phyloP scores from a whole-genome alignment of 2,797 vertebrate genomes.

The Pangasius larnaudii region DNA sequence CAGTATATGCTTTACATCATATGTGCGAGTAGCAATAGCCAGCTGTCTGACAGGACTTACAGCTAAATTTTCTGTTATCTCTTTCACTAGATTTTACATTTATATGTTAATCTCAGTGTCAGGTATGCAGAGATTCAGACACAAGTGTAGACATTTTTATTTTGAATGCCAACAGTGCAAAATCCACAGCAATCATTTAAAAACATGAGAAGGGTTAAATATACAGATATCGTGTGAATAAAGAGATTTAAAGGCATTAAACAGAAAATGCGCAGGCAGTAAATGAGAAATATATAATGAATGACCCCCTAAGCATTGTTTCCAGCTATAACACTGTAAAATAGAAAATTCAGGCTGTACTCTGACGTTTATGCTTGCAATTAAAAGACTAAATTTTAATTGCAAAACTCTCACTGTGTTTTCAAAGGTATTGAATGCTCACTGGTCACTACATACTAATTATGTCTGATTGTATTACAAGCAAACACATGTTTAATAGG shows the following conservation, averaged over 20 bases:
- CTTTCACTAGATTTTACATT: not conserved
- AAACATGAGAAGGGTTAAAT: not conserved
- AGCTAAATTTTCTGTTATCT: not conserved
- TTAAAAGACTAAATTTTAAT: not conserved
- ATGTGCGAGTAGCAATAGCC: not conserved
- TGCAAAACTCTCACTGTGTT: not conserved
- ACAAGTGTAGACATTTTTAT: not conserved
- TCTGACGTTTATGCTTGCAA: not conserved
- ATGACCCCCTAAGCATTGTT: not conserved
- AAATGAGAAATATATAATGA: not conserved
- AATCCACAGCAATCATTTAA: not conserved
- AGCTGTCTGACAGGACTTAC: not conserved
- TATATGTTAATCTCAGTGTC: not conserved
- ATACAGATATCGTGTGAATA: not conserved
- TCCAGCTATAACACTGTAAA: not conserved
- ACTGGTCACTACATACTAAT: not conserved
- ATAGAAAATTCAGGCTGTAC: not conserved
- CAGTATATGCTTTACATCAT: not conserved
- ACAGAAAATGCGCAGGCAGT: not conserved
- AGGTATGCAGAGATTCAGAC: not conserved
- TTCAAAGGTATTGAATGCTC: not conserved
- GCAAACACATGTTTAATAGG: not conserved
- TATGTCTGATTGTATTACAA: not conserved
- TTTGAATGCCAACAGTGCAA: not conserved
- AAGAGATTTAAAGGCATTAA: not conserved